Percentiles rank a stretch among this genome's conserved stretches.
These are phyloP conservation scores for Phrynosoma platyrhinos DNA, from an alignment of 2,113 vertebrate genomes.

Conservation along the genomic window DNA sequence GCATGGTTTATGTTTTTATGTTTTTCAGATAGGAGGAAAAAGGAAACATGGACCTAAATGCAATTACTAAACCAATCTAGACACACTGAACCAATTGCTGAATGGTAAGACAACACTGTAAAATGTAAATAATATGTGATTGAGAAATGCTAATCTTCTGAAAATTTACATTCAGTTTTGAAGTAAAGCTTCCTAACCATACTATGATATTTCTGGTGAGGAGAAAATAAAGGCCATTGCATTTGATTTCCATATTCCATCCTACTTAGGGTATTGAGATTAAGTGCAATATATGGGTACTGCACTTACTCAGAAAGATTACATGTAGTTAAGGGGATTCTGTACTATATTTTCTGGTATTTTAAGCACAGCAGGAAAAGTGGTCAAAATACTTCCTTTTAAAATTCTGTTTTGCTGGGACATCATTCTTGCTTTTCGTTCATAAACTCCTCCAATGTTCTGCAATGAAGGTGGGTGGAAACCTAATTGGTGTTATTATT, in stretches of 20 bases:
- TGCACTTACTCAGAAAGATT: background rate
- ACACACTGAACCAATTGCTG: too few relatives aligned
- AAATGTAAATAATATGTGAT: background rate
- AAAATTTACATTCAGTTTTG: background rate
- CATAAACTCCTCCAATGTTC: slow-evolving; percentile 1
- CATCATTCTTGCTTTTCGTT: background rate
- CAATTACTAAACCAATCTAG: too few relatives aligned
- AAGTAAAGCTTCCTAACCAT: background rate
- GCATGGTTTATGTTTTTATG: too few relatives aligned
- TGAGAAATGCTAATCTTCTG: background rate
- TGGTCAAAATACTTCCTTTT: background rate
- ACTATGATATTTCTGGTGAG: background rate
- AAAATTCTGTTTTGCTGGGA: background rate
- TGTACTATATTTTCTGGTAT: background rate
- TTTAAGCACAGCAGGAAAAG: background rate
- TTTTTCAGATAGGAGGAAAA: too few relatives aligned
- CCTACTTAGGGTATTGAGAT: background rate
- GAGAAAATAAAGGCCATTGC: background rate
- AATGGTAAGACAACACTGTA: too few relatives aligned
- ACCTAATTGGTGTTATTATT: background rate
- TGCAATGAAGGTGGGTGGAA: slow-evolving; percentile 11
- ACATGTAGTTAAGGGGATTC: background rate
- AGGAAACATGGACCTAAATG: too few relatives aligned
- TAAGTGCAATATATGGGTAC: background rate
- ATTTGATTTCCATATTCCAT: background rate